phyloP scores from a whole-genome alignment of 2,113 vertebrate genomes.

The Pterocles burchelli region DNA sequence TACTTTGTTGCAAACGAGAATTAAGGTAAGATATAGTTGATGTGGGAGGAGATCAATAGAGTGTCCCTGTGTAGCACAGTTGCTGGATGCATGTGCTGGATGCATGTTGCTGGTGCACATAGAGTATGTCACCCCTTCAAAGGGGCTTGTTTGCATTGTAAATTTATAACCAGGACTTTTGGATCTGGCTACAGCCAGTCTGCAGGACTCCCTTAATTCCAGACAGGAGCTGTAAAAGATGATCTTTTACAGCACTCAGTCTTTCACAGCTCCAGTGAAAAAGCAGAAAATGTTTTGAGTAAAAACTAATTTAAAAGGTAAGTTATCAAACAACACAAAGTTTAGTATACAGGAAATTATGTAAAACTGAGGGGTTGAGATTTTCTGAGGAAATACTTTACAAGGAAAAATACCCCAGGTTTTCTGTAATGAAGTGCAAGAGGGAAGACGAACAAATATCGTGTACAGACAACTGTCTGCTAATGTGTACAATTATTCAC shows the following conservation, averaged over 20 bases:
- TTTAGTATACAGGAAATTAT: background rate
- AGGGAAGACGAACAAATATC: background rate
- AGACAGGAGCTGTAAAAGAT: background rate
- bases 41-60: background rate
- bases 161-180: background rate
- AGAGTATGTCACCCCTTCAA: background rate
- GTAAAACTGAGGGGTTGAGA: background rate
- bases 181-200: background rate
- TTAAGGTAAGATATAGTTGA: background rate
- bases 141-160: background rate
- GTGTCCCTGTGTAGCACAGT: background rate
- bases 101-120: accelerated
- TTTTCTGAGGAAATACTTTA: background rate
- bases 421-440: background rate
- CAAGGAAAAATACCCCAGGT: background rate
- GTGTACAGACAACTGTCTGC: background rate
- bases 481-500: background rate
- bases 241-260: background rate
- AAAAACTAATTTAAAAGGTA: background rate
- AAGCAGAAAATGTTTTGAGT: background rate
- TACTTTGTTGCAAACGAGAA: background rate
- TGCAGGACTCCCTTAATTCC: background rate
- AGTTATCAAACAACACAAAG: background rate
- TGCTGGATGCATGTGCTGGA: background rate
- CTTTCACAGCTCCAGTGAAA: background rate